A percentile compares a stretch with the other conserved stretches of the same genome.
Conservation (phyloP, 1,140 invertebrate species). For the Rhagoletis zephyria region DNA sequence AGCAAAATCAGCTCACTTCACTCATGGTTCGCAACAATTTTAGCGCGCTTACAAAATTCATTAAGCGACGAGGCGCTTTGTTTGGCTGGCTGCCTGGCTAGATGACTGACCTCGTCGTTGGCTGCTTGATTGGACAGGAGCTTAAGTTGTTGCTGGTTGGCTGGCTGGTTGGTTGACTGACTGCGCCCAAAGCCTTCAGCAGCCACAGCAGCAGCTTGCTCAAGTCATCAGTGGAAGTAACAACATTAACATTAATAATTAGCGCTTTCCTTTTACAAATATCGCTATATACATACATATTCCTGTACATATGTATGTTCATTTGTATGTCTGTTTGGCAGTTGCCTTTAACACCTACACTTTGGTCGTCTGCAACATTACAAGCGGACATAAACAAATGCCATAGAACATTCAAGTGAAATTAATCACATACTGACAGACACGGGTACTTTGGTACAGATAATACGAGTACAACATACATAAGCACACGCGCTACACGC, state of each 20-base stretch:
- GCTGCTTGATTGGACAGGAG: conserved; percentile 35
- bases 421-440: conserved; percentile 64
- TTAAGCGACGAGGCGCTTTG: conserved; percentile 33
- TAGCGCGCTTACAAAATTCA: conserved; percentile 56
- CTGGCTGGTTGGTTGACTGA: background rate
- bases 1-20: conserved; percentile 55
- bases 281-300: background rate
- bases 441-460: conserved; percentile 10
- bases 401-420: conserved; percentile 61
- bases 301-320: background rate
- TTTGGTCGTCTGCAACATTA: background rate
- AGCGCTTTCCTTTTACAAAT: conserved; percentile 56
- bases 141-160: background rate
- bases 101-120: background rate
- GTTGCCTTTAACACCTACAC: background rate
- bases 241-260: conserved; percentile 73
- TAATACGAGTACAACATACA: background rate
- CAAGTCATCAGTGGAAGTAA: conserved; percentile 63
- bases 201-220: background rate
- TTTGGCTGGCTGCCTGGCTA: background rate
- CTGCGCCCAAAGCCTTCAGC: background rate
- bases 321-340: background rate
- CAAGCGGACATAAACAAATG: conserved; percentile 60
- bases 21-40: conserved; percentile 65
- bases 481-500: background rate